Evolutionary conservation across 1,140 invertebrate species (phyloP), one percentile per base, ranked within the genome.

Genomic region (Zophobas morio): DNA sequence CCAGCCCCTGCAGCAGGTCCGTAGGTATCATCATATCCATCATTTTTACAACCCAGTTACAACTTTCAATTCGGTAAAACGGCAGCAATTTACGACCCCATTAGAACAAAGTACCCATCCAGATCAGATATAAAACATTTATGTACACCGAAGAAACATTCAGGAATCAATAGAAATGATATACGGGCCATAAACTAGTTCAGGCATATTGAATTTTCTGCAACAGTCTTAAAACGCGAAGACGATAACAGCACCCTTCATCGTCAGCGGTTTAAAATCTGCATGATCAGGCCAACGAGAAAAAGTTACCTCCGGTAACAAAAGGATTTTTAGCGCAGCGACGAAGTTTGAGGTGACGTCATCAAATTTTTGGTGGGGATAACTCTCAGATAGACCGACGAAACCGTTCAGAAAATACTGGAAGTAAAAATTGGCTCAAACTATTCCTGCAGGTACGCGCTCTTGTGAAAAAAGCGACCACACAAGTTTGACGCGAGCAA

Each of bases 141-240:
- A 66, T 66, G 60, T 66, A 66, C 39, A 66, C 8, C 60, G n/a
- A 66, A 66, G 60, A 66, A 66, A 66, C 60, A 66, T 66, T 66
- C 60, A 66, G 60, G 75, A 77, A 77, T 77, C 75, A 77, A 77
- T 77, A 60, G 75, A 8, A 77, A 77, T 77, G 75, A 77, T 72
- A 77, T 77, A 77, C 70, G 70, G 66, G 40, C 66, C 49, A 77
- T 77, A 77, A 77, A 72, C 72, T 53, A 36, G 75, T 47, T 56
- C 56, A 49, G 35, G 51, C 66, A 77, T 72, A 77, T 77, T 77
- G 75, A 77, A 77, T 77, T 77, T 77, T 57, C 66, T 6, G 49
- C 49, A 51, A 51, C 49, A 51, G 3, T 51, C 49, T 4, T 5
- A 5, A 51, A 2, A 46, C 42, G 6, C 6, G 3, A 46, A 6